A percentile compares a stretch with the other conserved stretches of the same genome.
phyloP scores from a whole-genome alignment of 2,797 vertebrate genomes.

The Premnoplex brunnescens region DNA sequence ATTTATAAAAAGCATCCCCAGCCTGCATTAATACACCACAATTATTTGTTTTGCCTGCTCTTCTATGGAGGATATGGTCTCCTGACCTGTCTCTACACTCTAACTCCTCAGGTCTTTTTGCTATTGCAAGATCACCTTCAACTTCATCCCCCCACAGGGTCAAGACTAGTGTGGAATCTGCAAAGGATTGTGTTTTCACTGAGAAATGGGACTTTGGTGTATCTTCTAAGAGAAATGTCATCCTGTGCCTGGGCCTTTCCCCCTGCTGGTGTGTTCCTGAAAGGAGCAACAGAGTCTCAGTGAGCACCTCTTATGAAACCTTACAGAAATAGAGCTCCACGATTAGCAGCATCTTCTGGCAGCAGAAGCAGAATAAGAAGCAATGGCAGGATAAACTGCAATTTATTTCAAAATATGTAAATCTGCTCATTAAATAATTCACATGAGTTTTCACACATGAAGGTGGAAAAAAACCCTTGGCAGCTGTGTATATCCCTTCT shows the following conservation, averaged over 20 bases:
- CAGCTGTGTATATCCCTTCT: constrained; percentile 2
- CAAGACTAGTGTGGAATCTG: background rate
- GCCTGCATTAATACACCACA: background rate
- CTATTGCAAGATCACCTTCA: background rate
- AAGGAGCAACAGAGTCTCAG: background rate
- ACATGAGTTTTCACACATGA: constrained; percentile 7
- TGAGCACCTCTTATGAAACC: background rate
- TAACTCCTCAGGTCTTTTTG: background rate
- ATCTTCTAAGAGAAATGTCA: background rate
- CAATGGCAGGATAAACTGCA: background rate
- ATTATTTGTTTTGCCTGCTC: background rate
- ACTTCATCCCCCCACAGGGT: background rate
- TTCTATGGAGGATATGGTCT: background rate
- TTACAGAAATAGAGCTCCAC: background rate
- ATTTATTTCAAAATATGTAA: constrained; percentile 56
- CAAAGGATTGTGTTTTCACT: background rate
- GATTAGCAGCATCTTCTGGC: background rate
- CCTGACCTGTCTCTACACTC: background rate
- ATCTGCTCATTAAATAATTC: constrained; percentile 9
- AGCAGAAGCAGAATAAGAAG: background rate
- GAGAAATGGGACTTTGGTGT: background rate
- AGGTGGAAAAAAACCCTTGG: background rate
- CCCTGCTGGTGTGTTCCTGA: background rate
- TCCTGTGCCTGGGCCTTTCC: background rate
- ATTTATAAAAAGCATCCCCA: background rate